These are phyloP conservation scores for Drosophila chauvacae DNA, from an alignment of 1,140 invertebrate species.

Conservation along the genomic window DNA sequence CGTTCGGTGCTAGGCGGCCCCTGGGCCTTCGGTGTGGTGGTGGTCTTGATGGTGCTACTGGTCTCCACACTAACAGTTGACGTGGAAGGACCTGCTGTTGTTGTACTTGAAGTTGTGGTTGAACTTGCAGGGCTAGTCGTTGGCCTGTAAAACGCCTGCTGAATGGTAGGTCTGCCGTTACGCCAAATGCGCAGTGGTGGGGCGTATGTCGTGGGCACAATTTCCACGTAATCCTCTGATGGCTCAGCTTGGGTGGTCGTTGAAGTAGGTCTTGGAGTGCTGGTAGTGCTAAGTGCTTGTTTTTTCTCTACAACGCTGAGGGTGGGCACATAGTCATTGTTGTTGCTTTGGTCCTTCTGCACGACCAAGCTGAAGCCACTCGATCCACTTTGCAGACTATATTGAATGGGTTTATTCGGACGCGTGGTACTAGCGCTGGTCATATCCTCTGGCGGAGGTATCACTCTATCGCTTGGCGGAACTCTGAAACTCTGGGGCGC, in stretches of 20 bases:
- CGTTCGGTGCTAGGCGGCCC: slow-evolving; percentile 33
- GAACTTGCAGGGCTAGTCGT: slow-evolving; percentile 16
- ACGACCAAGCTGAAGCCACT: slow-evolving; percentile 66
- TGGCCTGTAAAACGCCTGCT: slow-evolving; percentile 40
- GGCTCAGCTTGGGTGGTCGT: slow-evolving; percentile 10
- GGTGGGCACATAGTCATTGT: slow-evolving; percentile 18
- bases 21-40: slow-evolving; percentile 18
- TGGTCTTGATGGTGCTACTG: slow-evolving; percentile 19
- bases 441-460: slow-evolving; percentile 14
- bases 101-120: slow-evolving; percentile 9
- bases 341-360: slow-evolving; percentile 22
- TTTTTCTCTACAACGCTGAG: slow-evolving; percentile 1
- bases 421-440: slow-evolving; percentile 42
- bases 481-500: slow-evolving; percentile 75
- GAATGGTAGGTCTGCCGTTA: slow-evolving; percentile 70
- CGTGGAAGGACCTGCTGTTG: slow-evolving; percentile 2
- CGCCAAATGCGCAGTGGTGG: slow-evolving; percentile 76
- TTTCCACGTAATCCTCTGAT: slow-evolving; percentile 46
- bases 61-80: slow-evolving; percentile 1
- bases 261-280: slow-evolving; percentile 16
- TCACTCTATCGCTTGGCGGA: slow-evolving; percentile 10
- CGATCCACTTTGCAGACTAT: slow-evolving; percentile 64
- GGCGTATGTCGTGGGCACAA: slow-evolving; percentile 81
- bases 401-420: slow-evolving; percentile 59
- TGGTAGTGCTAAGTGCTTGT: slow-evolving; percentile 17